Conservation (phyloP, 2,113 vertebrate genomes). For the Antechinus stuartii region DNA sequence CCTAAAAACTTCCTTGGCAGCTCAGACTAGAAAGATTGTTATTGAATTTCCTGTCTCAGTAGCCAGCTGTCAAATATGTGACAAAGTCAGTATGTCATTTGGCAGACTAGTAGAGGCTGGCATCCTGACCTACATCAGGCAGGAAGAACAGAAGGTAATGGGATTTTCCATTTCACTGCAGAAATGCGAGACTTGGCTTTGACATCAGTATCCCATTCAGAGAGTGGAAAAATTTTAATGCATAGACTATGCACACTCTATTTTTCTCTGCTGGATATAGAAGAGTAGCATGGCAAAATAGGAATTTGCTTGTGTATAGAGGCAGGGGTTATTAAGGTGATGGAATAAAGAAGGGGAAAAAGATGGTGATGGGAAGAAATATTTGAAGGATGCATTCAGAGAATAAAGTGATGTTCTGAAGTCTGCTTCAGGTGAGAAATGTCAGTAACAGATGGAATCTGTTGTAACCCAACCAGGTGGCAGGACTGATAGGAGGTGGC, state of each 20-base stretch:
- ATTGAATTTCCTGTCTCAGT: slow-evolving; percentile 47
- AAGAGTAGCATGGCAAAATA: slow-evolving; percentile 39
- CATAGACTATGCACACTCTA: slow-evolving; percentile 57
- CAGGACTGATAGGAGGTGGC: not conserved
- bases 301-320: slow-evolving; percentile 52
- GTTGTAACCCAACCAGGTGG: slow-evolving; percentile 33
- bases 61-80: slow-evolving; percentile 49
- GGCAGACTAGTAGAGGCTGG: not conserved
- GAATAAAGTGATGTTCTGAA: slow-evolving; percentile 8
- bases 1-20: slow-evolving; percentile 25
- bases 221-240: slow-evolving; percentile 52
- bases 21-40: slow-evolving; percentile 48
- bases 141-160: not conserved
- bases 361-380: slow-evolving; percentile 52
- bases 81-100: slow-evolving; percentile 37
- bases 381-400: slow-evolving; percentile 23
- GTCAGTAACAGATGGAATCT: slow-evolving; percentile 46
- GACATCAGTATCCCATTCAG: not conserved
- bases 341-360: not conserved
- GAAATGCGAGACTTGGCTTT: slow-evolving; percentile 42
- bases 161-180: slow-evolving; percentile 9
- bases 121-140: not conserved
- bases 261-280: slow-evolving; percentile 35
- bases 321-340: slow-evolving; percentile 56
- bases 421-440: slow-evolving; percentile 48